A percentile compares a stretch with the other conserved stretches of the same genome.
Evolutionary conservation across 2,113 vertebrate species (phyloP).

Genomic region (Alethe castanea): DNA sequence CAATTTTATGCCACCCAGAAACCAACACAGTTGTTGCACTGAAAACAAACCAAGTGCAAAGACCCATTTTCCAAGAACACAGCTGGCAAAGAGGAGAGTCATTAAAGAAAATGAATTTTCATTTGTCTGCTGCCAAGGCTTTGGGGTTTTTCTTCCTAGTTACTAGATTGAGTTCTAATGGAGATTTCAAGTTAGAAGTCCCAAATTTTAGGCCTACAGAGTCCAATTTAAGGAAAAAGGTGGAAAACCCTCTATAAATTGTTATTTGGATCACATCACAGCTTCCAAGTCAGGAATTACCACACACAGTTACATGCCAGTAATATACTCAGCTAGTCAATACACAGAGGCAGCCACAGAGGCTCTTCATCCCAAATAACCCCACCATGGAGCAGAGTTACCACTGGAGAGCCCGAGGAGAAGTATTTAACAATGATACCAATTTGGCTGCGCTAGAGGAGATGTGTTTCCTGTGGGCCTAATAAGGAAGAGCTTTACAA

Average conservation of each 20-base stretch:
- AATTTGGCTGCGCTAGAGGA: background rate
- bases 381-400: background rate
- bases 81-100: background rate
- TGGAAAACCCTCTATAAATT: background rate
- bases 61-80: background rate
- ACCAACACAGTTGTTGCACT: accelerated
- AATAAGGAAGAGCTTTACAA: constrained; percentile 9
- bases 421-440: background rate
- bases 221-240: background rate
- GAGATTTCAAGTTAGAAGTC: background rate
- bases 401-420: background rate
- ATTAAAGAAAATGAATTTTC: background rate
- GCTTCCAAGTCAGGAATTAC: background rate
- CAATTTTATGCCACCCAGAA: background rate
- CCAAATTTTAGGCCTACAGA: background rate
- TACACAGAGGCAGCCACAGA: background rate
- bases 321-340: background rate
- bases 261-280: background rate
- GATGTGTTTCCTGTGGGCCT: constrained; percentile 8
- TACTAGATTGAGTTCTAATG: background rate
- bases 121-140: background rate
- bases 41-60: background rate
- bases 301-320: background rate
- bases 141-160: background rate
- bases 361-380: background rate